Conservation (phyloP, 2,113 vertebrate genomes). For the Strix aluco region DNA sequence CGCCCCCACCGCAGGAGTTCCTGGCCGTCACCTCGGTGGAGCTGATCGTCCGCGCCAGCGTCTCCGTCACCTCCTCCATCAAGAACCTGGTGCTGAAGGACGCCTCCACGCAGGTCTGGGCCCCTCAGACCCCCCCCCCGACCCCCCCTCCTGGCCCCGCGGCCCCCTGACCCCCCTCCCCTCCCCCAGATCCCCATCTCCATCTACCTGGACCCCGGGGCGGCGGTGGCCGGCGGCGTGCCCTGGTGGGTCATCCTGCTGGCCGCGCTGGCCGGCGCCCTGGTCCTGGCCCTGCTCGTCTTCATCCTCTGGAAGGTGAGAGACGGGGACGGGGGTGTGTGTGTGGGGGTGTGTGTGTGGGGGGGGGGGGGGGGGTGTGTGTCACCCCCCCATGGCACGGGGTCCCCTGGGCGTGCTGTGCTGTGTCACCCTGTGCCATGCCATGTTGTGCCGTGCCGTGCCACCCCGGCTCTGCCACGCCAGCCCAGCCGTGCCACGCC, state of each 20-base stretch:
- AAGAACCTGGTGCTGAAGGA: slow-evolving; percentile 86
- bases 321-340: not conserved
- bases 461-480: too few relatives aligned
- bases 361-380: too few relatives aligned
- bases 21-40: slow-evolving; percentile 83
- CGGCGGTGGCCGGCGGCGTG: slow-evolving; percentile 76
- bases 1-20: slow-evolving; percentile 78
- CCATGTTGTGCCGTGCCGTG: too few relatives aligned
- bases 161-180: not conserved
- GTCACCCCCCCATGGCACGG: not conserved
- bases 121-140: not conserved
- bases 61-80: slow-evolving; percentile 88
- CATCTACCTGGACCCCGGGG: slow-evolving; percentile 85
- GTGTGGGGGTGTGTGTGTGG: too few relatives aligned
- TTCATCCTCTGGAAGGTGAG: slow-evolving; percentile 91
- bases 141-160: too few relatives aligned
- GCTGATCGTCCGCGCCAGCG: slow-evolving; percentile 85
- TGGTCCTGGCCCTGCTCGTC: slow-evolving; percentile 85
- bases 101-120: slow-evolving; percentile 78
- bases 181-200: slow-evolving; percentile 81
- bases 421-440: too few relatives aligned
- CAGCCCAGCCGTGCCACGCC: too few relatives aligned
- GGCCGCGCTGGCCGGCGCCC: slow-evolving; percentile 83
- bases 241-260: slow-evolving; percentile 94
- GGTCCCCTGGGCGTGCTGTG: not conserved